Base-by-base conservation (phyloP, 2,888 invertebrate species). In the Nomada fabriciana region DNA sequence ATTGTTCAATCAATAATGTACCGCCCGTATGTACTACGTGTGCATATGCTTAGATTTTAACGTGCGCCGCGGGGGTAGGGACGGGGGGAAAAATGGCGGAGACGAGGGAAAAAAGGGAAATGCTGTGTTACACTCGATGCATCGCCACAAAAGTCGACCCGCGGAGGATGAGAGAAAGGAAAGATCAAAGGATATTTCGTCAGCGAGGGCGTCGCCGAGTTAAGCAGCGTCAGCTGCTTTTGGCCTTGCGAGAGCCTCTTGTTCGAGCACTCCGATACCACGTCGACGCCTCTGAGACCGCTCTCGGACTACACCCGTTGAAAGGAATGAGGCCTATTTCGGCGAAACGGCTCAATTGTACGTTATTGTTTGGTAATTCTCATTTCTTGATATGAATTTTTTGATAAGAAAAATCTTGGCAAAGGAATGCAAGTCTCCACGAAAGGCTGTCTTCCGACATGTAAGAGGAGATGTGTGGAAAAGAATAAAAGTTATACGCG, bases 1-100 rank as follows among this genome's bases (percentile, higher is more conserved):
- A 90, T 90, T 90, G 90, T 92, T 90, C 91, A 91, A 93, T 93
- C 93, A 89, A 93, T 93, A 92, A 90, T 88, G 88, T 86, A 90
- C 88, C 88, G 83, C 85, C 82, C 83, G 77, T 87, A 80, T 81
- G 78, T 81, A 84, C 73, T 79, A 82, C 71, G 71, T 88, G 72
- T 84, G 82, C 80, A 80, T 81, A 82, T 82, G 83, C 84, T 81
- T 82, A 76, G 73, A 68, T 61, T 71, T 60, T 80, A 82, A 76
- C 77, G 85, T 57, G 82, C 55, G 85, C 72, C 15, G 63, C 50
- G 63, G 65, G 47, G 52, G n/a, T 50, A 43, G 52, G 53, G n/a
- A n/a, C 43, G 67, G 3, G 65, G 43, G 47, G 2, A 10, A 23
- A 36, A 47, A 20, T 10, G 36, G 25, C 13, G 42, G 69, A 74